A percentile compares a stretch with the other conserved stretches of the same genome.
phyloP scores from a whole-genome alignment of 2,888 invertebrate genomes.

The Drosophila maculinotata region DNA sequence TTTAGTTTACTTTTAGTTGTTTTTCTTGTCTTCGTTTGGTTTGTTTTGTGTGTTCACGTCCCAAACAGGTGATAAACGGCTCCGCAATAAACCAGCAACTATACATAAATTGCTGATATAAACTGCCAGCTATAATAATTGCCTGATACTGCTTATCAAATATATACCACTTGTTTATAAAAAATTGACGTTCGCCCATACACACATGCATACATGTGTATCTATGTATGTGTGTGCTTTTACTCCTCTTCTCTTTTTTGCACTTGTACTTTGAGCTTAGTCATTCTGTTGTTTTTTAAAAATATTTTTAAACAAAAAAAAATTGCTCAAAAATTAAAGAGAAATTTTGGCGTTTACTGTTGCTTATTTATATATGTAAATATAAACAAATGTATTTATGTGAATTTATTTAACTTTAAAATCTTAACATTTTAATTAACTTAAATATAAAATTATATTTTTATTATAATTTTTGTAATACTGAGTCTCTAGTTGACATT shows the following conservation, averaged over 20 bases:
- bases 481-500: no score
- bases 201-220: not conserved
- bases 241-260: constrained; percentile 37
- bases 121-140: constrained; percentile 10
- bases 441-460: no score
- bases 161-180: constrained; percentile 49
- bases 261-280: constrained; percentile 65
- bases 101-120: constrained; percentile 15
- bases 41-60: constrained; percentile 28
- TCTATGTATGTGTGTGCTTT: constrained; percentile 4
- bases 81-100: no score
- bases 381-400: constrained; percentile 9
- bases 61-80: constrained; percentile 44
- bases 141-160: constrained; percentile 42
- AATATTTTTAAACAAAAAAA: constrained; percentile 46
- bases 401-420: no score
- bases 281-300: constrained; percentile 62
- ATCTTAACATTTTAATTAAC: no score
- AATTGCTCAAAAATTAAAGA: constrained; percentile 59
- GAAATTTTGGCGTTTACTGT: constrained; percentile 46
- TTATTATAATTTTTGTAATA: no score
- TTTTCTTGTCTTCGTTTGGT: not conserved
- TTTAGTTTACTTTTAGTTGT: constrained; percentile 9
- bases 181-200: constrained; percentile 34
- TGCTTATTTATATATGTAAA: constrained; percentile 30